Percentiles rank a stretch among this genome's conserved stretches.
Evolutionary conservation across 2,888 invertebrate species (phyloP).

Genomic region (Dorcus hopei): DNA sequence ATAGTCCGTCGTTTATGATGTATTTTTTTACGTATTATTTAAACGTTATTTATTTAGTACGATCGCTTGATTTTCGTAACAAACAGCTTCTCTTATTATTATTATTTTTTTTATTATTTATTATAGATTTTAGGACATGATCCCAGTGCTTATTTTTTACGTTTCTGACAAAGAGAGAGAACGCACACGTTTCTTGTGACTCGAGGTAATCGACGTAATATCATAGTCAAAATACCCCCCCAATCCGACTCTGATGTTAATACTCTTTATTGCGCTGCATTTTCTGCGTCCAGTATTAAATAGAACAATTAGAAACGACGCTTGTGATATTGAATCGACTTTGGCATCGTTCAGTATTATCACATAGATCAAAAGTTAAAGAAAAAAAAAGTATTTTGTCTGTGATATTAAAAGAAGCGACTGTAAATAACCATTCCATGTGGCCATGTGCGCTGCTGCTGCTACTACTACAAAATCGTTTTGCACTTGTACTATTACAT

Average conservation of each 20-base stretch:
- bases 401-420: slow-evolving; percentile 4
- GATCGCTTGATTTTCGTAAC: slow-evolving; percentile 17
- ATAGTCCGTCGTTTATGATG: slow-evolving; percentile 18
- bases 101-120: slow-evolving; percentile 10
- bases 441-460: not conserved
- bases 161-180: slow-evolving; percentile 8
- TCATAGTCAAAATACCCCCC: not conserved
- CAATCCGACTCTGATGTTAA: no score
- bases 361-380: no score
- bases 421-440: slow-evolving; percentile 21
- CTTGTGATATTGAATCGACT: no score
- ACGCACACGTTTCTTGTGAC: slow-evolving; percentile 3
- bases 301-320: no score
- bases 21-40: slow-evolving; percentile 23
- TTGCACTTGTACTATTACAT: slow-evolving; percentile 18
- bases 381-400: slow-evolving; percentile 6
- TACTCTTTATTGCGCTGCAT: no score
- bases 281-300: no score
- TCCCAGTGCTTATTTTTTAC: slow-evolving; percentile 13
- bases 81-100: slow-evolving; percentile 10
- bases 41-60: slow-evolving; percentile 22
- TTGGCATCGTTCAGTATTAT: no score
- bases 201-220: not conserved
- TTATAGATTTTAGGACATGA: slow-evolving; percentile 13
- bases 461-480: not conserved